Evolutionary conservation across 2,888 invertebrate genomes (phyloP), one percentile per base, ranked within the genome.

Genomic region (Carabus problematicus): DNA sequence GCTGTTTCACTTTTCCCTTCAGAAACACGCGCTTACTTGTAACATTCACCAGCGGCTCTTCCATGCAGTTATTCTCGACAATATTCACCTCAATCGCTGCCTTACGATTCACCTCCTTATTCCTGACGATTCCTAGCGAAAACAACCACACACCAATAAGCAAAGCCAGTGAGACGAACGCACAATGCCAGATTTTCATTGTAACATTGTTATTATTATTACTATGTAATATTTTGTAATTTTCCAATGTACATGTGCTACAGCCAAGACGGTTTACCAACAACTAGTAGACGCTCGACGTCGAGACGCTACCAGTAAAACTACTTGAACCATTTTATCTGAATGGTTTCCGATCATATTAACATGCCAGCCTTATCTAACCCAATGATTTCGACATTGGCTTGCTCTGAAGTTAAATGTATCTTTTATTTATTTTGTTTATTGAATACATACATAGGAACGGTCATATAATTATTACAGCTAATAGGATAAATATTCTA

Each of bases 301-400:
- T 76, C 77, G 72, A 67, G 78, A 76, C 76, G 79, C 73, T 73
- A 66, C 59, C 70, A 70, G 72, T 72, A 70, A 72, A 74, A 70
- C 79, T 79, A 79, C 79, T 79, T 79, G 79, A 74, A 77, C 76
- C 77, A 78, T 78, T 78, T 78, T 77, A 74, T 69, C 61, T 70
- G 49, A 18, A 58, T 68, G 61, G 61, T 68, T 68, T 68, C 60
- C 61, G 42, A 49, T n/a, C 47, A 56, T 64, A 64, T 60, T 59
- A 67, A 60, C 52, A 67, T 67, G 40, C 19, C 64, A 39, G 41
- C 11, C 12, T 41, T 63, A 63, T 63, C 63, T 63, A 11, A 47
- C 14, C 14, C 6, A 52, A 29, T 11, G 19, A 52, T 18, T 52
- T 45, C 45, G 7, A 45, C 45, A 45, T 11, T 12, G 14, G 14